Evolutionary conservation across 2,113 vertebrate species (phyloP), one percentile per base, ranked within the genome.

Genomic region (Trachemys scripta): DNA sequence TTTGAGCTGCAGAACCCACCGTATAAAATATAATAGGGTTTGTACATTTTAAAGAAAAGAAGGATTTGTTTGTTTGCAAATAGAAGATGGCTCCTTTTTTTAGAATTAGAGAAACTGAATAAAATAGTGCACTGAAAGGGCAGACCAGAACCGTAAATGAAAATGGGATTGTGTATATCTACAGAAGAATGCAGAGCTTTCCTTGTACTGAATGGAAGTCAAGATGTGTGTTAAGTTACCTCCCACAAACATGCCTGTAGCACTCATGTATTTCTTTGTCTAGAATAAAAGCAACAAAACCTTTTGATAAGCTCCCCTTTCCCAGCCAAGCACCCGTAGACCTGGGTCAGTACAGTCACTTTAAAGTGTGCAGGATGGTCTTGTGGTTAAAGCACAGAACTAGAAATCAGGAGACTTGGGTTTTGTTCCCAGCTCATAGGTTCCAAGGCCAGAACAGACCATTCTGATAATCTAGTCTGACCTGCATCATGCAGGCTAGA

Each of bases 241-340:
- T 95, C 92, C 93, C 85, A 69, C 80, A 91, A 20, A 80, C 82
- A 47, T 7, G 90, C 87, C 51, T 2, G 1, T 85, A 80, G 47
- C 19, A 83, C 88, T 95, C 90, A 97, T 92, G 95, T 90, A 92
- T 97, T 97, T 97, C 97, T 95, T 93, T 90, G 1, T 57, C 92
- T 90, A 85, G 92, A 89, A 93, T 96, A 96, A 95, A 95, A 96
- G 96, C 90, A 96, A 75, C 88, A 76, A 87, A 97, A 84, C 80
- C 87, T 20, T 50, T 72, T 78, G 96, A 92, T 83, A 95, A 69
- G 78, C 10, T 75, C 4, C 96, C 91, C 93, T 92, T 20, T 2
- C 53, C 82, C 85, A 27, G 69, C n/a, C 20, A 22, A 75, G 38
- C 17, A 42, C 38, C 69, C 24, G 19, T 35, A 20, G 65, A 72